These are phyloP conservation scores for Lagopus leucura DNA, from an alignment of 2,113 vertebrate genomes.

Conservation along the genomic window DNA sequence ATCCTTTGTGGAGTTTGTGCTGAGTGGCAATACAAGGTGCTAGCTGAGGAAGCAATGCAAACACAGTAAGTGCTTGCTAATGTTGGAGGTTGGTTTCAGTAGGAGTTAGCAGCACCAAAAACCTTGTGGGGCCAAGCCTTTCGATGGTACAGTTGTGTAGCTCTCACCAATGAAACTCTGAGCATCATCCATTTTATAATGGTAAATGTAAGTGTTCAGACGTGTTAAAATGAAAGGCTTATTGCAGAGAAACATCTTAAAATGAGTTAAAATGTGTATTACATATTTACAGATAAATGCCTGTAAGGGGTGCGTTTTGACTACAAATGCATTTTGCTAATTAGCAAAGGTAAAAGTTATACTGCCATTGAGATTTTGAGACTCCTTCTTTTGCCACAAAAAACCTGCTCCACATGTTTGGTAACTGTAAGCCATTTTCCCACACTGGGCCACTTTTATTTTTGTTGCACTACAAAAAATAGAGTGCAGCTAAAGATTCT, in stretches of 20 bases:
- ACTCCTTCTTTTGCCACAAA: background rate
- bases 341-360: conserved; percentile 28
- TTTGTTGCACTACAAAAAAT: background rate
- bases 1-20: fast-evolving
- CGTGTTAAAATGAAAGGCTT: background rate
- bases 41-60: background rate
- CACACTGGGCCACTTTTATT: background rate
- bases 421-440: background rate
- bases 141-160: fast-evolving
- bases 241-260: background rate
- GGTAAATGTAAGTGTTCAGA: background rate
- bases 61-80: background rate
- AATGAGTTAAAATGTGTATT: background rate
- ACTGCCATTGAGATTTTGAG: background rate
- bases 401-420: background rate
- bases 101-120: background rate
- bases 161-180: background rate
- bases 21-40: background rate
- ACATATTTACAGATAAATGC: background rate
- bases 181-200: background rate
- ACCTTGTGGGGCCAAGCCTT: fast-evolving
- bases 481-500: background rate
- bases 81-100: background rate
- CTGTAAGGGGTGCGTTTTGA: background rate
- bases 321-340: background rate